Evolutionary conservation across 92 coral and sea anemone species (phyloP), one percentile per base, ranked within the genome.

Genomic region (Actinernus sp.): DNA sequence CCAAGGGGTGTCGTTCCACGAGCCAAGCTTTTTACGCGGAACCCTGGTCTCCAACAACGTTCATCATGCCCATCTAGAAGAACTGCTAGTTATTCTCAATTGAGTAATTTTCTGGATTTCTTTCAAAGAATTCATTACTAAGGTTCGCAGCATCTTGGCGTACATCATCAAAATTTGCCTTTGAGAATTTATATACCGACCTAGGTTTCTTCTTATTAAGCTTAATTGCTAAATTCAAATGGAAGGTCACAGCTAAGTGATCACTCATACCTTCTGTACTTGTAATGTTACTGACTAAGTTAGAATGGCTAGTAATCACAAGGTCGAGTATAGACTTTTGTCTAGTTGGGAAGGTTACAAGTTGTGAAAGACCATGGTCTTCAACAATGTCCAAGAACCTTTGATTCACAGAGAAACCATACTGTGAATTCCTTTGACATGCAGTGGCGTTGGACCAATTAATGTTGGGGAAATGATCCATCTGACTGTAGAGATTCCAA

Each of bases 221-320:
- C n/a, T n/a, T n/a, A n/a, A n/a, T n/a, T n/a, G n/a, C n/a, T n/a
- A n/a, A n/a, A n/a, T n/a, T n/a, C n/a, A n/a, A n/a, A n/a, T n/a
- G n/a, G n/a, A n/a, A n/a, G n/a, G n/a, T n/a, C n/a, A n/a, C n/a
- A n/a, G n/a, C n/a, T n/a, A n/a, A n/a, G n/a, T n/a, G n/a, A n/a
- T n/a, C n/a, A n/a, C n/a, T n/a, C n/a, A n/a, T n/a, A n/a, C n/a
- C n/a, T n/a, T n/a, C n/a, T n/a, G n/a, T n/a, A n/a, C n/a, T n/a
- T n/a, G n/a, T n/a, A n/a, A n/a, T n/a, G n/a, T n/a, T n/a, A n/a
- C n/a, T n/a, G n/a, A n/a, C n/a, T n/a, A 78, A 50, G 41, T 78
- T 70, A 23, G 78, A 71, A 47, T 78, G 78, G 26, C 78, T 78
- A n/a, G n/a, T n/a, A n/a, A n/a, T n/a, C n/a, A n/a, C n/a, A n/a